Evolutionary conservation across 2,797 vertebrate genomes (phyloP), one percentile per base, ranked within the genome.

Genomic region (Gymnothorax reevesii): DNA sequence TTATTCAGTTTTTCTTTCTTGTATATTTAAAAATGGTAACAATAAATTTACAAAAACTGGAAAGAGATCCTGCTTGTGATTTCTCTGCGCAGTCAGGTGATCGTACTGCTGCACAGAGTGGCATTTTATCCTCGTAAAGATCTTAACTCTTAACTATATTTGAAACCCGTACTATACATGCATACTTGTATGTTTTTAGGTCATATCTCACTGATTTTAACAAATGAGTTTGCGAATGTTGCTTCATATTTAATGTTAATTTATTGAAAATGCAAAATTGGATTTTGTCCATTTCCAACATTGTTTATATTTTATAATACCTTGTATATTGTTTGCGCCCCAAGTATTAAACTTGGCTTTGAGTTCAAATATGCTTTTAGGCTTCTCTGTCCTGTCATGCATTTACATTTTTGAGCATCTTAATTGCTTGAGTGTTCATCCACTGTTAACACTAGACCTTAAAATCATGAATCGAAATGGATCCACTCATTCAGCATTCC

Each of bases 1-100:
- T 91, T 87, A 93, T 95, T 95, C 93, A 92, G 91, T 93, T n/a
- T 86, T 90, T 93, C 92, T 89, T 93, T 89, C 93, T 90, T 95
- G 95, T 95, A 93, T 94, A 94, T 96, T 96, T 96, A 94, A 96
- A 93, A 94, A 90, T 92, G 91, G 91, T 57, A 42, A 90, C 88
- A 93, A 95, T 94, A 95, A 93, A 96, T 95, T 94, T 94, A 93
- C 93, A 94, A 92, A 88, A 93, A 90, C 92, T 92, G 88, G 87
- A 90, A 87, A 88, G 25, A 85, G 66, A 33, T 60, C 55, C 82
- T 57, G 57, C 22, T 83, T 59, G 55, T 83, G 82, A 7, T 83
- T 83, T 83, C 10, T 57, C 54, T 60, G 25, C 55, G 15, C 57
- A 27, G 55, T 27, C 82, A 33, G 52, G 55, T 33, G 57, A 10